phyloP scores from a whole-genome alignment of 1,140 invertebrate species.

The Temnothorax nylanderi region DNA sequence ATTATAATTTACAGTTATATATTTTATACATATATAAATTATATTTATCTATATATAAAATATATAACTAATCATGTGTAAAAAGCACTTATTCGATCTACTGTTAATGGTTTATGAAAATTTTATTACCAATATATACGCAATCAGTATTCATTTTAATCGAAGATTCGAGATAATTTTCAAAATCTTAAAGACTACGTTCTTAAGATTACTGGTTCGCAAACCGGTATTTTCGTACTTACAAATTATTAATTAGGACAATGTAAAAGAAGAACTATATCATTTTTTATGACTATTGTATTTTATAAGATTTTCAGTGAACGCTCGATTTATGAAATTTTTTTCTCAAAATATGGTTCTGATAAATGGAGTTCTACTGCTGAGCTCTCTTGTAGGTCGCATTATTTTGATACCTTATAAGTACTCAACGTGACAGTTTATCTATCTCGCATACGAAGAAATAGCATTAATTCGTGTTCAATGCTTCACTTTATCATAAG shows the following conservation, averaged over 20 bases:
- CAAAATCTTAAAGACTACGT: background rate
- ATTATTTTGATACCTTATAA: constrained; percentile 30
- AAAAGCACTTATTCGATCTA: background rate
- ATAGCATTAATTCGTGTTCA: background rate
- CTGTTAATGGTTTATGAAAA: background rate
- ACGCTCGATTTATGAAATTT: background rate
- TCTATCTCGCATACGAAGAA: constrained; percentile 3
- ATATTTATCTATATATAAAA: background rate
- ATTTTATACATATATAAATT: background rate
- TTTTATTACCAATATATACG: background rate
- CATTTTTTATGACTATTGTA: background rate
- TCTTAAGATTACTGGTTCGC: background rate
- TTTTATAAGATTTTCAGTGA: background rate
- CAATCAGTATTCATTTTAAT: constrained; percentile 2
- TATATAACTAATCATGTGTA: constrained; percentile 12
- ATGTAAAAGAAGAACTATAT: background rate
- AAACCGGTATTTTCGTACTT: background rate
- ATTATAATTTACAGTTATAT: constrained; percentile 36
- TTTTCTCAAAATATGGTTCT: background rate
- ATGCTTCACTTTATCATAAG: constrained; percentile 10
- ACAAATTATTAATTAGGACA: background rate
- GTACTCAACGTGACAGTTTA: constrained; percentile 19
- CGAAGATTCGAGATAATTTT: background rate
- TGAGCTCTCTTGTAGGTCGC: background rate
- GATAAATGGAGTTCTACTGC: constrained; percentile 23